Base-by-base conservation (phyloP, 2,113 vertebrate genomes). In the Apteryx owenii region DNA sequence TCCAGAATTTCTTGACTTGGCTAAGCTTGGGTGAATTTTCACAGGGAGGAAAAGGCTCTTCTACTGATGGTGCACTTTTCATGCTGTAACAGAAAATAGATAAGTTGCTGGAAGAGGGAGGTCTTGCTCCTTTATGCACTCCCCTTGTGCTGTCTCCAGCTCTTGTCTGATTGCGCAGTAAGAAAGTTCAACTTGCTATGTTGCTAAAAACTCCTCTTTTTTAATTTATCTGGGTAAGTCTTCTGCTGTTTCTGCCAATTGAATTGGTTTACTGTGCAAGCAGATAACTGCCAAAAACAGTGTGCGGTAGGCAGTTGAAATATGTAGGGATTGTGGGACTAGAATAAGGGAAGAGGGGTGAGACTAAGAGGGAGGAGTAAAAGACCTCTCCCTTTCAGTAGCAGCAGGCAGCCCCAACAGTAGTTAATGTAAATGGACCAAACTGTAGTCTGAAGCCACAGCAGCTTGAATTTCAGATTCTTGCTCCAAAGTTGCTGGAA, bases 21-120 rank as follows among this genome's bases (percentile, higher is more conserved):
- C 53, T 86, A 94, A 89, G 75, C 20, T 78, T 81, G n/a, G n/a
- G 28, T 94, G 65, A 78, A 19, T 89, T 87, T 94, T 81, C 48
- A 3, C 72, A 48, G 31, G 65, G 42, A 86, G 14, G 14, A 90
- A 71, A 75, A 83, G 26, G 36, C 40, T 78, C 36, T 85, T 26
- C 50, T 93, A 5, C 86, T 91, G 80, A 26, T 70, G 13, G 21
- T 23, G 33, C 23, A 51, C 25, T 8, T n/a, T 23, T 65, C 18
- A 18, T 70, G 60, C 33, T 95, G 28, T 33, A 60, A 29, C 17
- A 87, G 69, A 72, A 94, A 51, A 51, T 71, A 87, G 38, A 25
- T 72, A 38, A 20, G 10, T 76, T 82, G 38, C 69, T 91, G 66
- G 71, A 95, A 89, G 70, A 36, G 22, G 10, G 44, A 92, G 31